Percentiles rank a stretch among this genome's conserved stretches.
Evolutionary conservation across 37 sponge, comb jelly and placozoan genomes (phyloP).

Genomic region (Cliona cf. orientalis): DNA sequence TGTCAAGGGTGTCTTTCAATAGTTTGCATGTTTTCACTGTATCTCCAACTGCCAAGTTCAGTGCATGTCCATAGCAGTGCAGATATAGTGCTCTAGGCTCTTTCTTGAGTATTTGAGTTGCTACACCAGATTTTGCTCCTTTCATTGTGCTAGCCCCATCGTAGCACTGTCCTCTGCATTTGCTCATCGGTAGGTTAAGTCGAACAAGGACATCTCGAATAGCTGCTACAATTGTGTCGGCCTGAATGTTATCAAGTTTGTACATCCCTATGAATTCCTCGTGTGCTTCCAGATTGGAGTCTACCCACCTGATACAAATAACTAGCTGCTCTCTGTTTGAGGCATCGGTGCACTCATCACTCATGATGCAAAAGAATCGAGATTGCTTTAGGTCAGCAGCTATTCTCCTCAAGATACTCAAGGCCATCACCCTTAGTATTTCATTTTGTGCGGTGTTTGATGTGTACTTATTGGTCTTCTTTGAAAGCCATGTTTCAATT

Average conservation of each 20-base stretch:
- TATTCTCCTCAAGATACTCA: constrained; percentile 9
- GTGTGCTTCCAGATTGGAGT: constrained; percentile 34
- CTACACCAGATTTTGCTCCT: constrained; percentile 52
- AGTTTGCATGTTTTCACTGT: constrained; percentile 48
- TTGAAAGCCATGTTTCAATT: constrained; percentile 42
- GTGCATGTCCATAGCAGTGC: constrained; percentile 86
- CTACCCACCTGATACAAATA: constrained; percentile 31
- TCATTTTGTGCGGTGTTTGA: constrained; percentile 64
- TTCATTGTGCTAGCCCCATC: constrained; percentile 52
- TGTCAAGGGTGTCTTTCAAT: constrained; percentile 62
- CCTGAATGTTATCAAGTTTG: constrained; percentile 8
- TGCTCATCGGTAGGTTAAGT: constrained; percentile 29
- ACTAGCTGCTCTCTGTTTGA: constrained; percentile 48
- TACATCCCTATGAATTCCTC: constrained; percentile 56
- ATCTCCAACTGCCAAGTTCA: constrained; percentile 74
- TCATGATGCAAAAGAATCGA: constrained; percentile 49
- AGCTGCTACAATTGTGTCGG: constrained; percentile 19
- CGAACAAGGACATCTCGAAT: constrained; percentile 41
- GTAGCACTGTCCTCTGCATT: constrained; percentile 59
- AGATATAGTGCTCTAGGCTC: constrained; percentile 62
- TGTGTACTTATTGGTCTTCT: constrained; percentile 64
- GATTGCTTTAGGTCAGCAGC: constrained; percentile 21
- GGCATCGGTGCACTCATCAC: constrained; percentile 55
- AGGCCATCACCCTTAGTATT: constrained; percentile 52
- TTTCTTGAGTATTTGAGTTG: constrained; percentile 27